Evolutionary conservation across 2,797 vertebrate species (phyloP).

Genomic region (Rhinatrema bivittatum): DNA sequence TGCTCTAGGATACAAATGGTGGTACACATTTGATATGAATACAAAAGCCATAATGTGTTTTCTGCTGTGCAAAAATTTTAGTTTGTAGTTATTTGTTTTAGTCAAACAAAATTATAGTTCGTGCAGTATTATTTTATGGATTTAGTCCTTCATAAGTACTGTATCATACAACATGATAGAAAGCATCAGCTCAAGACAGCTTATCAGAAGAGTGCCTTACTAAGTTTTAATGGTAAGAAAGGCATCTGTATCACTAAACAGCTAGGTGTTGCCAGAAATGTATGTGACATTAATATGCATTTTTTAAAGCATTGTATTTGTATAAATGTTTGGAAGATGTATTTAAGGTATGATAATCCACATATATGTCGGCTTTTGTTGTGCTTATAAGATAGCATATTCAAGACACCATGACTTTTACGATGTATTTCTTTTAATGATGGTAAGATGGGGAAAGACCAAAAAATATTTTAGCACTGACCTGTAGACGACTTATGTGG

Average conservation of each 20-base stretch:
- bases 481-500: too few species aligned
- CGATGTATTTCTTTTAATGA: too few species aligned
- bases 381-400: too few species aligned
- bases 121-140: conserved; percentile 20
- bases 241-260: conserved; percentile 37
- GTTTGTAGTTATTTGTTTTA: conserved; percentile 10
- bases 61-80: conserved; percentile 22
- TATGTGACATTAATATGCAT: conserved; percentile 33
- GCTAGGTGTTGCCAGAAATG: conserved; percentile 26
- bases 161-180: conserved; percentile 18
- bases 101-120: conserved; percentile 13
- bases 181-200: background rate
- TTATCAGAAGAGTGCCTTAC: conserved; percentile 45
- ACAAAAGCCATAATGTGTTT: conserved; percentile 33
- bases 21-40: conserved; percentile 22
- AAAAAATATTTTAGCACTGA: too few species aligned
- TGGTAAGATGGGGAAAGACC: too few species aligned
- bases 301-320: conserved; percentile 33
- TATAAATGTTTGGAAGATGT: too few species aligned
- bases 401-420: too few species aligned
- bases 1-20: background rate
- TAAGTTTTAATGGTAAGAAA: conserved; percentile 32
- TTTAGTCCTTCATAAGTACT: conserved; percentile 18
- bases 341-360: too few species aligned
- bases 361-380: too few species aligned